phyloP scores from a whole-genome alignment of 2,888 invertebrate genomes.

The Chalcis sispes region DNA sequence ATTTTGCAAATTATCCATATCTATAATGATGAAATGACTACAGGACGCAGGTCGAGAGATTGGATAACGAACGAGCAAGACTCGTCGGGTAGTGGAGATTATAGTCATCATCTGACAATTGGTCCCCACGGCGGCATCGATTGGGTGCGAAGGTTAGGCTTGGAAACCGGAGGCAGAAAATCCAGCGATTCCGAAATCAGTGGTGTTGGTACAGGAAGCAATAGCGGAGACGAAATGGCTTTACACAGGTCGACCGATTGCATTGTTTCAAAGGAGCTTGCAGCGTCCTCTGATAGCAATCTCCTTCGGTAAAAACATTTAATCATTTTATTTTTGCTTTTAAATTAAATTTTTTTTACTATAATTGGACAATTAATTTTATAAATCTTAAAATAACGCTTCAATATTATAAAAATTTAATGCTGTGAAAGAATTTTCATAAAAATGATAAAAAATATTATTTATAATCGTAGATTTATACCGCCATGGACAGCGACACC shows the following conservation, averaged over 20 bases:
- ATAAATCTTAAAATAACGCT: too few species aligned
- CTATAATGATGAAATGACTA: not conserved
- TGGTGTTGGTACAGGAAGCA: slow-evolving; percentile 70
- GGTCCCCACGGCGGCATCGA: slow-evolving; percentile 82
- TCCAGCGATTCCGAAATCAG: slow-evolving; percentile 75
- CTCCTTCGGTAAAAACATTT: slow-evolving; percentile 76
- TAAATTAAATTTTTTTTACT: too few species aligned
- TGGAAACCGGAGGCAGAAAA: slow-evolving; percentile 73
- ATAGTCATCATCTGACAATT: slow-evolving; percentile 80
- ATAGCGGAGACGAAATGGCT: slow-evolving; percentile 78
- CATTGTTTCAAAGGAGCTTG: slow-evolving; percentile 82
- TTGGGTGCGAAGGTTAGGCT: slow-evolving; percentile 81
- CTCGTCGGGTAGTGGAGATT: slow-evolving; percentile 69
- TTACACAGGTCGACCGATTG: slow-evolving; percentile 89
- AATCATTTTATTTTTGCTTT: too few species aligned
- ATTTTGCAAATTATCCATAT: too few species aligned
- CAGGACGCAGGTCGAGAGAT: slow-evolving; percentile 71
- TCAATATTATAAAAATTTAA: too few species aligned
- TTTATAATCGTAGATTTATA: slow-evolving; percentile 74
- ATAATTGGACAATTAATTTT: too few species aligned
- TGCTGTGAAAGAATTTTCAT: too few species aligned
- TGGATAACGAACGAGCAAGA: slow-evolving; percentile 71
- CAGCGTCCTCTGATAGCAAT: slow-evolving; percentile 80
- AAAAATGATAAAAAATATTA: too few species aligned
- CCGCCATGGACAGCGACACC: slow-evolving; percentile 78